Percentiles rank a stretch among this genome's conserved stretches.
Evolutionary conservation across 2,113 vertebrate genomes (phyloP).

Genomic region (Peromyscus maniculatus): DNA sequence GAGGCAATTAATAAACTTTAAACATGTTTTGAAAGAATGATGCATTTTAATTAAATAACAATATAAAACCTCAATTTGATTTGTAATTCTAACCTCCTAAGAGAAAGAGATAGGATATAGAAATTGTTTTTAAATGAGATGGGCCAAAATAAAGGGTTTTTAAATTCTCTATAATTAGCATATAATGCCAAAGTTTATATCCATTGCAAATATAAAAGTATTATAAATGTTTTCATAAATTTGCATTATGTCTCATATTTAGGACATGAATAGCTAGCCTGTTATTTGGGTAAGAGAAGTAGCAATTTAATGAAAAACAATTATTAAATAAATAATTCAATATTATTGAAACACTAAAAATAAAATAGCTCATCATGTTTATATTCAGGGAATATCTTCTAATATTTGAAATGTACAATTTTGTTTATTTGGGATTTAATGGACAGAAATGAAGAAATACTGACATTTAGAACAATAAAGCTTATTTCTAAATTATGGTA

Average conservation of each 20-base stretch:
- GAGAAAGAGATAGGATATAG: neutral
- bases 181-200: neutral
- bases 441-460: neutral
- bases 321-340: conserved; percentile 17
- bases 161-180: neutral
- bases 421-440: neutral
- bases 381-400: neutral
- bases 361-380: neutral
- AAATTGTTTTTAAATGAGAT: neutral
- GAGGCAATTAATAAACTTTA: neutral
- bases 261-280: neutral
- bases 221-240: neutral
- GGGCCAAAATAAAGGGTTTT: neutral
- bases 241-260: neutral
- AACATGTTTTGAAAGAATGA: neutral
- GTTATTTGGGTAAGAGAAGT: neutral
- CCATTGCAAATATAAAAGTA: neutral
- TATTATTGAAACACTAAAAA: neutral
- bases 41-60: conserved; percentile 32
- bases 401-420: conserved; percentile 3
- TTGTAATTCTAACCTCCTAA: neutral
- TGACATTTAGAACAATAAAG: neutral
- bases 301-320: neutral
- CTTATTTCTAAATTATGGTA: neutral
- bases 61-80: neutral